phyloP scores from a whole-genome alignment of 2,888 invertebrate species.

The Nowickia ferox region DNA sequence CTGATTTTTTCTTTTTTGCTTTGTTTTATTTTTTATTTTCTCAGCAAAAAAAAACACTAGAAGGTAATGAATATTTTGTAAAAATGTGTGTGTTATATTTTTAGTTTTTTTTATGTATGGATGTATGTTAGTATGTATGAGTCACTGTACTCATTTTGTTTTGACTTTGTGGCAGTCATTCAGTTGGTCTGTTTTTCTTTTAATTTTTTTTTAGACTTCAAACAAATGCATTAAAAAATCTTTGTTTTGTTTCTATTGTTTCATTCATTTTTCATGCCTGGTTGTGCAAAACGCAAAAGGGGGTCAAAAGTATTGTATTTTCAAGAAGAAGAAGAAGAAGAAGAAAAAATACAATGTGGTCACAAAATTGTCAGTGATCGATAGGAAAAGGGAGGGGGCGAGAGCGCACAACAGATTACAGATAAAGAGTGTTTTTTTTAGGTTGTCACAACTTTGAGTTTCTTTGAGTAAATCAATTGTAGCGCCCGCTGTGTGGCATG shows the following conservation, averaged over 20 bases:
- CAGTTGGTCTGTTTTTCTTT: slow-evolving; percentile 52
- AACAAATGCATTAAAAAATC: slow-evolving; percentile 55
- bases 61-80: slow-evolving; percentile 37
- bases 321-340: too few relatives aligned
- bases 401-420: slow-evolving; percentile 3
- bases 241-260: slow-evolving; percentile 45
- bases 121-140: slow-evolving; percentile 42
- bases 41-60: slow-evolving; percentile 19
- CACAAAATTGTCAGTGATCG: neutral
- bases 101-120: slow-evolving; percentile 7
- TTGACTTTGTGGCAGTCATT: slow-evolving; percentile 50
- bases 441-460: too few relatives aligned
- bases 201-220: slow-evolving; percentile 26
- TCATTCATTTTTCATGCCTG: slow-evolving; percentile 33
- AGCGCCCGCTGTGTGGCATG: too few relatives aligned
- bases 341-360: slow-evolving; percentile 1
- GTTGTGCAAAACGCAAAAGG: slow-evolving; percentile 58
- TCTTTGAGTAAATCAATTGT: too few relatives aligned
- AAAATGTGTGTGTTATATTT: neutral
- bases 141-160: slow-evolving; percentile 69
- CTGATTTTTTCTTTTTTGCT: slow-evolving; percentile 27
- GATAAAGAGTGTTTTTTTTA: too few relatives aligned
- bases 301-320: slow-evolving; percentile 44
- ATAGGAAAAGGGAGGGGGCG: too few relatives aligned
- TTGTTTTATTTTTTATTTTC: slow-evolving; percentile 29